Evolutionary conservation across 2,113 vertebrate species (phyloP).

Genomic region (Etheostoma spectabile): DNA sequence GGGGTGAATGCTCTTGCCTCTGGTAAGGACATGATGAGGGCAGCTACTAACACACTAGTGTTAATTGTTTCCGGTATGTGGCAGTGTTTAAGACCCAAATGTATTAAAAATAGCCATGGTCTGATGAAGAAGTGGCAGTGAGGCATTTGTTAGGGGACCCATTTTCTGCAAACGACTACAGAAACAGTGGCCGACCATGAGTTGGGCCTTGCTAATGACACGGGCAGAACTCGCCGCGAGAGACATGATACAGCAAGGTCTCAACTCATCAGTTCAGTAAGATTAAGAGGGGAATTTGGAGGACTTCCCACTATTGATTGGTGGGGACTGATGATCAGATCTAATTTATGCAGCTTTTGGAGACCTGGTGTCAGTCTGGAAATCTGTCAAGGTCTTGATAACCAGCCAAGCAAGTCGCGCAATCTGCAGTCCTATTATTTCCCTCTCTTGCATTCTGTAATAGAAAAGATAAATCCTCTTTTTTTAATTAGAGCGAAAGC

Average conservation of each 20-base stretch:
- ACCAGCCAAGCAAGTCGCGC: conserved; percentile 68
- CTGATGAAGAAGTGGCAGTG: conserved; percentile 74
- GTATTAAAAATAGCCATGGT: conserved; percentile 79
- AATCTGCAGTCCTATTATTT: conserved; percentile 70
- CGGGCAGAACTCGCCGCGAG: conserved; percentile 40
- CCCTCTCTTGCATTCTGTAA: conserved; percentile 56
- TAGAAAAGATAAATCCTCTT: conserved; percentile 73
- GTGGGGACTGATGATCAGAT: conserved; percentile 70
- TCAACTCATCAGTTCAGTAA: conserved; percentile 69
- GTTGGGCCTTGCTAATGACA: conserved; percentile 58
- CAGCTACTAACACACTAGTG: conserved; percentile 86
- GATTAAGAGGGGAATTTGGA: conserved; percentile 75
- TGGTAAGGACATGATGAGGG: conserved; percentile 90
- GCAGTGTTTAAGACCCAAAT: conserved; percentile 86
- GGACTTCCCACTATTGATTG: conserved; percentile 69
- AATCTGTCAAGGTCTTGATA: conserved; percentile 73
- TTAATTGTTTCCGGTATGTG: conserved; percentile 89
- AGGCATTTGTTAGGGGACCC: conserved; percentile 70
- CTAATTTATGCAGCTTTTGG: conserved; percentile 72
- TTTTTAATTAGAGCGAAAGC: conserved; percentile 79
- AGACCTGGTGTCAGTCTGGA: conserved; percentile 61
- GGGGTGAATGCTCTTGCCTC: conserved; percentile 89
- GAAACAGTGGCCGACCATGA: conserved; percentile 54
- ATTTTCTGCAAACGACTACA: conserved; percentile 60
- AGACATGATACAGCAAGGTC: conserved; percentile 67